Evolutionary conservation across 2,888 invertebrate species (phyloP).

Genomic region (Zootermopsis nevadensis): DNA sequence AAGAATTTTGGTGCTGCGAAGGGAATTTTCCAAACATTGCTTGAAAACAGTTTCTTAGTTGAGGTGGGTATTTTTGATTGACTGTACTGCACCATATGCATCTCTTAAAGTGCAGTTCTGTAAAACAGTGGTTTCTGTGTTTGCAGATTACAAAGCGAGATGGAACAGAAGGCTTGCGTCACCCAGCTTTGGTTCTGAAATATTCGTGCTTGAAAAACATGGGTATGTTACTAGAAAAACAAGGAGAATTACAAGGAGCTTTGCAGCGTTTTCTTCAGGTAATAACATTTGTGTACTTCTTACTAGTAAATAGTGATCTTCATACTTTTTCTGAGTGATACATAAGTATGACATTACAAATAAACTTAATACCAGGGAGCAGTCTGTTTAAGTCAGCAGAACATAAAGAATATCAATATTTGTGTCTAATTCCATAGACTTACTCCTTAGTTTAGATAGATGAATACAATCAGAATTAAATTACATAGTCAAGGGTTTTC

Average conservation of each 20-base stretch:
- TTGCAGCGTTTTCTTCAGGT: slow-evolving; percentile 77
- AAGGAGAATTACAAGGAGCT: slow-evolving; percentile 71
- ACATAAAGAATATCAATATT: no score
- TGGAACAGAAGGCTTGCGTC: slow-evolving; percentile 66
- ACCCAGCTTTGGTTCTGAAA: slow-evolving; percentile 77
- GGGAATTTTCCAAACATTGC: slow-evolving; percentile 73
- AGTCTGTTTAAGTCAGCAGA: no score
- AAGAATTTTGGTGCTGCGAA: slow-evolving; percentile 76
- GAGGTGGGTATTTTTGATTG: slow-evolving; percentile 61
- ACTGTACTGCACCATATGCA: not conserved
- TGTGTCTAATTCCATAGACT: no score
- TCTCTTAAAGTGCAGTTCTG: not conserved
- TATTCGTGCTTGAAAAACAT: slow-evolving; percentile 88
- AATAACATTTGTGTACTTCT: slow-evolving; percentile 46
- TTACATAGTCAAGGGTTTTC: no score
- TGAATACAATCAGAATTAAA: no score
- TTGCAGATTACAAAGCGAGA: slow-evolving; percentile 63
- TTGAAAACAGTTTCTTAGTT: slow-evolving; percentile 72
- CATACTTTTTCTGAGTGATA: no score
- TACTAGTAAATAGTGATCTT: no score
- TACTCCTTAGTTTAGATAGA: no score
- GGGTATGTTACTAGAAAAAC: slow-evolving; percentile 74
- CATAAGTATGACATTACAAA: no score
- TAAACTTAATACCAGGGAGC: no score
- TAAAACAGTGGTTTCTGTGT: slow-evolving; percentile 11